A percentile compares a stretch with the other conserved stretches of the same genome.
phyloP scores from a whole-genome alignment of 2,113 vertebrate genomes.

The Orthochromis indermauri region DNA sequence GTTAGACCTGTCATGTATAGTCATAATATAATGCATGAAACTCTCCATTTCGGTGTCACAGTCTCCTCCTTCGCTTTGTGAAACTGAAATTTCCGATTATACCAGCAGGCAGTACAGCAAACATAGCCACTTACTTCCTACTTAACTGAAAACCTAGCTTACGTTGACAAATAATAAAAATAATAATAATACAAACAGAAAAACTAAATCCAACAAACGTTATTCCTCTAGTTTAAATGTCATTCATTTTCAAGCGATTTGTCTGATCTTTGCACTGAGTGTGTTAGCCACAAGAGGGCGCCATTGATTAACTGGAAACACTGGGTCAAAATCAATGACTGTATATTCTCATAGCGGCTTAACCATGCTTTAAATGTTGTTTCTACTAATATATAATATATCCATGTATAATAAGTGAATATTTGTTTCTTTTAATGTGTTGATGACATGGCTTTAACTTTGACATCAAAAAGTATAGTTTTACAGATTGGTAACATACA shows the following conservation, averaged over 20 bases:
- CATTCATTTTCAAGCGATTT: not conserved
- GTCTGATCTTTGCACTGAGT: not conserved
- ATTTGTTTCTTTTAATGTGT: not conserved
- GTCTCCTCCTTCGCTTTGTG: not conserved
- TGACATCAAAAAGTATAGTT: not conserved
- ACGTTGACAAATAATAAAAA: not conserved
- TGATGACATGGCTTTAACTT: not conserved
- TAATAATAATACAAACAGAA: not conserved
- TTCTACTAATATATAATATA: not conserved
- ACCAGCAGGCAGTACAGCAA: not conserved
- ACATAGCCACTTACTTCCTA: slow-evolving; percentile 6
- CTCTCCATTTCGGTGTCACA: not conserved
- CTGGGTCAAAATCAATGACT: not conserved
- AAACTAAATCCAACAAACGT: not conserved
- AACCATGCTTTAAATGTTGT: not conserved
- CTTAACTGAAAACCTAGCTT: not conserved
- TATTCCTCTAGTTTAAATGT: not conserved
- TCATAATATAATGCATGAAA: not conserved
- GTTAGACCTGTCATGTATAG: not conserved
- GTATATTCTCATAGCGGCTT: not conserved
- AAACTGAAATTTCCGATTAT: not conserved
- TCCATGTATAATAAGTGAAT: not conserved
- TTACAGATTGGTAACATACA: not conserved
- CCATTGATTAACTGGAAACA: not conserved
- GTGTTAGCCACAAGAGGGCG: slow-evolving; percentile 5